Conservation (phyloP, 2,888 invertebrate genomes). For the Cryptus armator region DNA sequence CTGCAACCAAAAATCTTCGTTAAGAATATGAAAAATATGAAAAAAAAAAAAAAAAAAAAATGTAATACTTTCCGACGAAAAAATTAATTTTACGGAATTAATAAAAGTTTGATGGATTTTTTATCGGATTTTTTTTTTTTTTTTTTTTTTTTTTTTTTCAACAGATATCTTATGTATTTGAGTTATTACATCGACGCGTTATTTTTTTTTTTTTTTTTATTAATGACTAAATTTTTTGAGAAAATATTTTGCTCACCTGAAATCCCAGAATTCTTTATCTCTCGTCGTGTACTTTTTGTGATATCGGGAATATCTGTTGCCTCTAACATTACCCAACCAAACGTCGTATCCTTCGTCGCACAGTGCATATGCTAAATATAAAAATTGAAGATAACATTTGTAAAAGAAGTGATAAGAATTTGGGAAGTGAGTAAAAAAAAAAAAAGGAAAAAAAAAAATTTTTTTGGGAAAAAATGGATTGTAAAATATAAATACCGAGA, state of each 20-base stretch:
- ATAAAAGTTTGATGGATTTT: too few species aligned
- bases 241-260: conserved; percentile 77
- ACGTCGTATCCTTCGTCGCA: conserved; percentile 82
- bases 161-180: too few species aligned
- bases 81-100: too few species aligned
- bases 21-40: not conserved
- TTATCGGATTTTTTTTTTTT: not conserved
- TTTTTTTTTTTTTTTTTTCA: not conserved
- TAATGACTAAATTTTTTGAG: not conserved
- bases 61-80: not conserved
- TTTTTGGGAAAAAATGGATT: not conserved
- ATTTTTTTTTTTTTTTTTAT: too few species aligned
- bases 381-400: not conserved
- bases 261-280: conserved; percentile 83
- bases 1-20: conserved; percentile 78
- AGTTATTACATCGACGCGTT: too few species aligned
- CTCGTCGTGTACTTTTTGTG: conserved; percentile 80
- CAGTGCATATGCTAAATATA: conserved; percentile 78
- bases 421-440: not conserved
- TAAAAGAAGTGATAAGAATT: not conserved
- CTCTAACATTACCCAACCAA: conserved; percentile 83
- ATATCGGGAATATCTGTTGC: conserved; percentile 82
- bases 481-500: conserved; percentile 74
- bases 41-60: conserved; percentile 25
- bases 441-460: too few species aligned